These are phyloP conservation scores for Cololabis saira DNA, from an alignment of 2,113 vertebrate genomes.

Conservation along the genomic window DNA sequence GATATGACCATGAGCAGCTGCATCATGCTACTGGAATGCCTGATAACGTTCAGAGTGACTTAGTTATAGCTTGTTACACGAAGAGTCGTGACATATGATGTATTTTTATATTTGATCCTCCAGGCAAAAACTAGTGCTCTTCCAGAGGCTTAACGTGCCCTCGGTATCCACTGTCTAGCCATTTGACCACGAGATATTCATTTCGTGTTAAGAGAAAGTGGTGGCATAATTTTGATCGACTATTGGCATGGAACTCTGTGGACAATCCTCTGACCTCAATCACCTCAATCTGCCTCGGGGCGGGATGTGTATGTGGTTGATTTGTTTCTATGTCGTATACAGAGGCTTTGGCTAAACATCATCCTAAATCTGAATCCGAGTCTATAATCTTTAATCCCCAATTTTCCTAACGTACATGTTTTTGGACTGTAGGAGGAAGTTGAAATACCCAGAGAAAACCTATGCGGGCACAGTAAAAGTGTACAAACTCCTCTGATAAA, in stretches of 20 bases:
- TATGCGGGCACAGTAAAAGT: background rate
- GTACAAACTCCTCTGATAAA: background rate
- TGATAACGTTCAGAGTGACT: slow-evolving; percentile 21
- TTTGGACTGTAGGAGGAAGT: background rate
- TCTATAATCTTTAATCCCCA: slow-evolving; percentile 1
- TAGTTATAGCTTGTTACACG: slow-evolving; percentile 31
- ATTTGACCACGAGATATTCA: slow-evolving; percentile 5
- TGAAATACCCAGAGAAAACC: background rate
- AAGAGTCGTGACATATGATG: slow-evolving; percentile 23
- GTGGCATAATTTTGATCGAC: slow-evolving; percentile 1
- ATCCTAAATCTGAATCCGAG: background rate
- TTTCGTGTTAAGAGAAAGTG: background rate
- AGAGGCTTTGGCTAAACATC: slow-evolving; percentile 6
- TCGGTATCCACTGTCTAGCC: slow-evolving; percentile 17
- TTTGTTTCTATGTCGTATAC: slow-evolving; percentile 5
- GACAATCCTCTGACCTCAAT: slow-evolving; percentile 51
- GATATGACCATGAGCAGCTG: too few species aligned
- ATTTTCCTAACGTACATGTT: background rate
- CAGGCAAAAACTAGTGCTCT: slow-evolving; percentile 5
- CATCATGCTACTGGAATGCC: too few species aligned
- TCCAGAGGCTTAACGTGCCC: slow-evolving; percentile 44
- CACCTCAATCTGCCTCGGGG: slow-evolving; percentile 17
- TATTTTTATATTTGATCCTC: slow-evolving; percentile 54
- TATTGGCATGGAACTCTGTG: slow-evolving; percentile 18
- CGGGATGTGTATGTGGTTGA: slow-evolving; percentile 12